Percentiles rank a stretch among this genome's conserved stretches.
Conservation (phyloP, 2,113 vertebrate genomes). For the Noturus placidus region DNA sequence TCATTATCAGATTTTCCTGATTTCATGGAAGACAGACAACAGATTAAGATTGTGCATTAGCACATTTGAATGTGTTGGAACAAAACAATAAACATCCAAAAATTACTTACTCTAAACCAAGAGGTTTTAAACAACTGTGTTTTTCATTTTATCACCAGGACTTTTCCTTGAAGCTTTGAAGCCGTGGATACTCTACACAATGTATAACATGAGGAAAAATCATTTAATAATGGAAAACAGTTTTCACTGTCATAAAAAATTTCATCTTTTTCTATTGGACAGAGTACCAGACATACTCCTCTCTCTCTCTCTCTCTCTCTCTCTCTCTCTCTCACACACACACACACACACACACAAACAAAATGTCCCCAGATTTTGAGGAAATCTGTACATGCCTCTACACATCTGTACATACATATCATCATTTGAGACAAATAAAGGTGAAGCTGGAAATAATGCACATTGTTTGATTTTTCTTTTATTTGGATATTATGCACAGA, state of each 20-base stretch:
- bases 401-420: not conserved
- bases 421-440: not conserved
- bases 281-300: not conserved
- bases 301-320: too few species aligned
- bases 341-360: too few species aligned
- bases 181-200: not conserved
- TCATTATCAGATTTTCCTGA: conserved; percentile 49
- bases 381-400: not conserved
- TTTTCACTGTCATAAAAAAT: not conserved
- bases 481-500: not conserved
- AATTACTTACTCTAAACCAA: conserved; percentile 9
- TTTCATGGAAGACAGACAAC: conserved; percentile 35
- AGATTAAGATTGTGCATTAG: conserved; percentile 35
- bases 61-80: conserved; percentile 33
- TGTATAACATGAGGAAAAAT: not conserved
- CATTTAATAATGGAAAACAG: not conserved
- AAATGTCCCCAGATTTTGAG: not conserved
- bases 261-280: too few species aligned
- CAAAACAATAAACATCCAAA: conserved; percentile 19
- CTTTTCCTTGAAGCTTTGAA: not conserved
- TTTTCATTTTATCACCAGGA: not conserved
- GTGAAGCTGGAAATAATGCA: not conserved
- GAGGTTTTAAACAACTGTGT: conserved; percentile 12
- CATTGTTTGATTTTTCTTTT: not conserved
- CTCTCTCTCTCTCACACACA: too few species aligned